Evolutionary conservation across 2,113 vertebrate species (phyloP).

Genomic region (Sinocyclocheilus anophthalmus): DNA sequence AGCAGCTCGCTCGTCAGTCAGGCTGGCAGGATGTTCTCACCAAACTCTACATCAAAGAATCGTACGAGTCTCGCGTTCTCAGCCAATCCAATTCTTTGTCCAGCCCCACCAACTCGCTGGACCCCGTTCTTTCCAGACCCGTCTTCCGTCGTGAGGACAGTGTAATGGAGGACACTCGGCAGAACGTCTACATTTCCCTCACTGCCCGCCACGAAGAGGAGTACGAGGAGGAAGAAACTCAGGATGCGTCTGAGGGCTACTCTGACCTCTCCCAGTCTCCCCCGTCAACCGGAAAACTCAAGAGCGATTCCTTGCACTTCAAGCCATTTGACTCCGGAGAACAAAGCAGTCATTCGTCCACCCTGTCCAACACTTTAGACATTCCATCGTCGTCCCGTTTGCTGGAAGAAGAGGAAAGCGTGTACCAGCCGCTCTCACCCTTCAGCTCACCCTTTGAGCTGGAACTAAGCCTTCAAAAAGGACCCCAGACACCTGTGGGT

Average conservation of each 20-base stretch:
- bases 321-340: conserved; percentile 85
- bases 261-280: conserved; percentile 81
- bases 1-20: conserved; percentile 82
- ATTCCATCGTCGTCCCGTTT: conserved; percentile 54
- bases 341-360: conserved; percentile 79
- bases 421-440: conserved; percentile 87
- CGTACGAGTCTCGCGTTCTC: conserved; percentile 72
- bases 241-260: conserved; percentile 79
- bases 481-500: conserved; percentile 75
- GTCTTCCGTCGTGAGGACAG: conserved; percentile 64
- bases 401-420: conserved; percentile 67
- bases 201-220: conserved; percentile 69
- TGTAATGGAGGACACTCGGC: conserved; percentile 58
- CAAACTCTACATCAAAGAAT: conserved; percentile 92
- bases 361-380: conserved; percentile 77
- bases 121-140: conserved; percentile 51
- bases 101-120: conserved; percentile 57
- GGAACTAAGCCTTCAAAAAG: conserved; percentile 69
- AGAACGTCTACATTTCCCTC: conserved; percentile 79
- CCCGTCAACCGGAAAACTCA: conserved; percentile 54
- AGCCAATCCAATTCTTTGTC: conserved; percentile 62
- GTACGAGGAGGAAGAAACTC: conserved; percentile 62
- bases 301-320: conserved; percentile 75
- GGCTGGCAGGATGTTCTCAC: conserved; percentile 95
- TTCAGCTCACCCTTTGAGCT: conserved; percentile 87